phyloP scores from a whole-genome alignment of 2,888 invertebrate genomes.

The Tachina lurida region DNA sequence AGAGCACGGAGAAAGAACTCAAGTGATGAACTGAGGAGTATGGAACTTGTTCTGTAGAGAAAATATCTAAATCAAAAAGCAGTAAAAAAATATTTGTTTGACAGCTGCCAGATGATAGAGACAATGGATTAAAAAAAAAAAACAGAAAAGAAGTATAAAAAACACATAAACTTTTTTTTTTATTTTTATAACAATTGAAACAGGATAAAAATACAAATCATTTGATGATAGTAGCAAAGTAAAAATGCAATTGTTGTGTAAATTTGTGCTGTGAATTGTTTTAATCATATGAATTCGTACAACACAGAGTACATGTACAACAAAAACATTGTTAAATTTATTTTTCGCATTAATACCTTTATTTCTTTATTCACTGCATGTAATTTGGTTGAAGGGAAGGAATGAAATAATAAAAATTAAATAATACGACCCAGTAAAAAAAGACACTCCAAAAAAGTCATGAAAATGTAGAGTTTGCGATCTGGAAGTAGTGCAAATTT shows the following conservation, averaged over 20 bases:
- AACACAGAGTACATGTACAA: not conserved
- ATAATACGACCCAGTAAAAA: too few species aligned
- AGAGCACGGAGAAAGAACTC: constrained; percentile 27
- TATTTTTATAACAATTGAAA: not conserved
- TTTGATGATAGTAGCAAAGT: constrained; percentile 34
- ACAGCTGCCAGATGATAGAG: constrained; percentile 68
- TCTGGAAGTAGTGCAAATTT: too few species aligned
- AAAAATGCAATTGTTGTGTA: constrained; percentile 41
- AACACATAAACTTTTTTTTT: not conserved
- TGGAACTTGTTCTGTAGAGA: constrained; percentile 46
- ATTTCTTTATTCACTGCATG: constrained; percentile 2
- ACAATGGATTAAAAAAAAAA: constrained; percentile 45
- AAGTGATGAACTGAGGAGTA: constrained; percentile 38
- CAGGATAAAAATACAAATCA: constrained; percentile 31
- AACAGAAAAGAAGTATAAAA: not conserved
- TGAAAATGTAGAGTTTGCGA: too few species aligned
- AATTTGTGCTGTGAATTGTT: constrained; percentile 46
- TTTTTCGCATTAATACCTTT: constrained; percentile 52
- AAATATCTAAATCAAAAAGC: constrained; percentile 54
- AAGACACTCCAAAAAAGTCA: too few species aligned
- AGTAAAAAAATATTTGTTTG: constrained; percentile 54
- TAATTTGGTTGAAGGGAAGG: constrained; percentile 10
- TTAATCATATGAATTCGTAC: constrained; percentile 31
- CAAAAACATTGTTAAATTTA: constrained; percentile 39
- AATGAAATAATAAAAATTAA: constrained; percentile 7